phyloP scores from a whole-genome alignment of 1,140 invertebrate genomes.

The Trichonephila inaurata region DNA sequence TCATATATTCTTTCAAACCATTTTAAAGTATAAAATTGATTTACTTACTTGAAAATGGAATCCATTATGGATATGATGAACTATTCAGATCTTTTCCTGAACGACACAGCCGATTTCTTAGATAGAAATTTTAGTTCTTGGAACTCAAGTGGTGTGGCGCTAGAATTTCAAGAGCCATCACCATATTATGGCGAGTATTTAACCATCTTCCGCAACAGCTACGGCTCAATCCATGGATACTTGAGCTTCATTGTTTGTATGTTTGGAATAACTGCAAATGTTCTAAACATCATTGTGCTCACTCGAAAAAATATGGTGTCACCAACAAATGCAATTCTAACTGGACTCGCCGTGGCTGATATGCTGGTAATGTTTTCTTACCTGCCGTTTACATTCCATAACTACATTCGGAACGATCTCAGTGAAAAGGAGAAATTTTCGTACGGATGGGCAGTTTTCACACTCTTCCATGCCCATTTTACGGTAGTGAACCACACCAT shows the following conservation, averaged over 20 bases:
- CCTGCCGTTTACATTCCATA: conserved; percentile 89
- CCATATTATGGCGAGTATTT: conserved; percentile 66
- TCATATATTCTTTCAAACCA: background rate
- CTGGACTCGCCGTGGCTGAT: conserved; percentile 90
- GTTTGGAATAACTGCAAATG: conserved; percentile 92
- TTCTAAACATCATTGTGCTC: conserved; percentile 92
- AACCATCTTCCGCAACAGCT: conserved; percentile 24
- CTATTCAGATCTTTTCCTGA: background rate
- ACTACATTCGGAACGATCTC: conserved; percentile 82
- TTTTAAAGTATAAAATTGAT: background rate
- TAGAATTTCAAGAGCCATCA: conserved; percentile 23
- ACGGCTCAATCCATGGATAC: conserved; percentile 85
- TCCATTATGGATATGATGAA: conserved; percentile 18
- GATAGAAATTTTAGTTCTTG: conserved; percentile 24
- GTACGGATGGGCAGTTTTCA: conserved; percentile 76
- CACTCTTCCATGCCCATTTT: conserved; percentile 85
- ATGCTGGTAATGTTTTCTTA: conserved; percentile 93
- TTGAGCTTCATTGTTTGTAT: conserved; percentile 88
- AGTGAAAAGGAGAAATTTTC: conserved; percentile 71
- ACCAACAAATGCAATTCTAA: conserved; percentile 92
- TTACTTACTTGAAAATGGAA: background rate
- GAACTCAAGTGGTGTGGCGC: background rate
- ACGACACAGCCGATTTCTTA: conserved; percentile 42
- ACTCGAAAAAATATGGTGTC: conserved; percentile 90
- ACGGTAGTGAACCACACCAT: conserved; percentile 92